Evolutionary conservation across 2,888 invertebrate species (phyloP), one percentile per base, ranked within the genome.

Genomic region (Drosophila setosimentum): DNA sequence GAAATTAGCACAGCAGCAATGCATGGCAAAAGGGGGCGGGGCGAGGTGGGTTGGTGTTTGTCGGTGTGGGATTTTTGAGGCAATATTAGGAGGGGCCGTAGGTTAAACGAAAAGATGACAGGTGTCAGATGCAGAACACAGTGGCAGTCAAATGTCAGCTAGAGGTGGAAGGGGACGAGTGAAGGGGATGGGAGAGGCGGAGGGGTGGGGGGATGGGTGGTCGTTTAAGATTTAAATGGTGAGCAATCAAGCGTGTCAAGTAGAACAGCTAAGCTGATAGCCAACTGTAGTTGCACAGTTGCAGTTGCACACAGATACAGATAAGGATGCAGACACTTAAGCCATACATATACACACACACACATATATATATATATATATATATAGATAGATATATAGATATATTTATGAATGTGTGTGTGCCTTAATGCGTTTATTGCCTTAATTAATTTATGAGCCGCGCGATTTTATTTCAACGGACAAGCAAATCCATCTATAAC

Each of bases 381-480:
- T 21, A 40, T 21, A 32, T 51, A 70, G 30, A 65, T 53, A 18
- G 2, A 4, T 8, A 0, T 33, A n/a, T 18, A 2, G 10, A 16
- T 10, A n/a, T 21, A 11, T 30, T 1, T 3, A 21, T 33, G 0
- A n/a, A 1, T 53, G 18, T 24, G 10, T 51, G 16, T 53, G 10
- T 0, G 16, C 24, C 74, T 71, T 77, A 78, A 81, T 81, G 71
- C 70, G 67, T 88, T 81, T 80, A 82, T 84, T 91, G 84, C 75
- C 77, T 91, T 89, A 91, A 91, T 91, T 91, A 91, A 91, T 91
- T 91, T 91, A 91, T 91, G 91, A 85, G 83, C 74, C 72, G 87
- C 72, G 88, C 91, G 83, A 91, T 87, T 86, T 87, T 85, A 82
- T 80, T 89, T 76, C 53, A 61, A 45, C 55, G 72, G 65, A 55